Base-by-base conservation (phyloP, 2,888 invertebrate genomes). In the Andrena bucephala region DNA sequence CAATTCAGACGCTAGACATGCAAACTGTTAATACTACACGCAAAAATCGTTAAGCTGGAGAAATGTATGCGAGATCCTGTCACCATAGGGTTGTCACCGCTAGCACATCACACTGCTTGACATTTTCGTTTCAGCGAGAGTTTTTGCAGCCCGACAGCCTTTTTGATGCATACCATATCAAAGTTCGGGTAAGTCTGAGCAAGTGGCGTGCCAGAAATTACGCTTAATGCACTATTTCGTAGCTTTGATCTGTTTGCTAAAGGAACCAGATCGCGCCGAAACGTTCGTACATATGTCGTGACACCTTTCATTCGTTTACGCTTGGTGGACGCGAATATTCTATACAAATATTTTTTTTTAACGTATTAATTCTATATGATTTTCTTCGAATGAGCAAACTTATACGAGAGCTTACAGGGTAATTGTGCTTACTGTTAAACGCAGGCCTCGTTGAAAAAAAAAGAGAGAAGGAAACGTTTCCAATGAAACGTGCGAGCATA, bases 141-240 rank as follows among this genome's bases (percentile, higher is more conserved):
- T 94, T 95, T 96, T 95, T 95, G 95, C 95, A 95, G 95, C 95
- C 95, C 96, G 94, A 95, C 96, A 94, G 95, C 96, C 95, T 96
- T 96, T 96, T 95, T 96, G 95, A 95, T 96, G 95, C 96, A 96
- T 95, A 96, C 96, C 94, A 95, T 96, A 95, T 95, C 95, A 95
- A 95, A 95, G 94, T 96, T 96, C 94, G 96, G 96, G 96, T 96
- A 96, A 96, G 96, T 96, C 94, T 94, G 94, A 88, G 77, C 81
- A 89, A 87, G 85, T 83, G 86, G 86, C 87, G 85, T 86, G 89
- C 82, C 79, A 85, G 89, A 89, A 80, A 83, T 90, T 91, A 83
- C 68, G 90, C 90, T 91, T 92, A 84, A 83, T 81, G 88, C 87
- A 87, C 89, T 85, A 90, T 87, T 48, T 48, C 60, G 20, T 33